A percentile compares a stretch with the other conserved stretches of the same genome.
Conservation (phyloP, 2,113 vertebrate species). For the Ophiodon elongatus region DNA sequence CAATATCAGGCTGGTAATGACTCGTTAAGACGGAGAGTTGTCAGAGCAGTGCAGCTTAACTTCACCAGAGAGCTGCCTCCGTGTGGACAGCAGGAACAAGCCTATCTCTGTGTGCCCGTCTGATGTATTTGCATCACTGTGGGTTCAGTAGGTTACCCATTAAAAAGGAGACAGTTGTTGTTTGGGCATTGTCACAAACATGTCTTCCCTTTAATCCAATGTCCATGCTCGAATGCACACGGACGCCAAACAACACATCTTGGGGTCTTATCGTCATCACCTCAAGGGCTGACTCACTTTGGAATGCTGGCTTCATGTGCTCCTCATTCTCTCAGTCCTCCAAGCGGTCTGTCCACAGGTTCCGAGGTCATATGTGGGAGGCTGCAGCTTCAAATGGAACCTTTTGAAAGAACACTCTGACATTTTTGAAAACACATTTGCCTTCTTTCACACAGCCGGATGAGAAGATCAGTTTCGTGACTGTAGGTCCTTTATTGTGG, state of each 20-base stretch:
- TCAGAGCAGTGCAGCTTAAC: background rate
- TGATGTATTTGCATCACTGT: background rate
- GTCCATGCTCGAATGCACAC: background rate
- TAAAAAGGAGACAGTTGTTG: background rate
- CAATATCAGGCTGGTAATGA: background rate
- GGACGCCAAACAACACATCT: background rate
- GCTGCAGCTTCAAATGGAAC: conserved; percentile 1
- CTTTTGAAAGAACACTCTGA: background rate
- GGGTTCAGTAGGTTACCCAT: background rate
- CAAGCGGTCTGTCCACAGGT: background rate
- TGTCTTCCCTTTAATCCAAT: background rate
- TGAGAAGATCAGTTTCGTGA: background rate
- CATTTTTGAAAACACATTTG: background rate
- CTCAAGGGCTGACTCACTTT: background rate
- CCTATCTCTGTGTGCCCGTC: background rate
- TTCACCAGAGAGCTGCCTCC: background rate
- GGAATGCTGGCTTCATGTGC: conserved; percentile 1
- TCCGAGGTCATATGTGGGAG: conserved; percentile 15
- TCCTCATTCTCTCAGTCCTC: background rate
- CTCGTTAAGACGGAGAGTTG: background rate
- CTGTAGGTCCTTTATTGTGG: background rate
- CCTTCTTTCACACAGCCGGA: background rate
- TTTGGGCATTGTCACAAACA: background rate
- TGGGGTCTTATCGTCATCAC: background rate
- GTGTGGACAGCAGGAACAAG: background rate